Evolutionary conservation across 92 coral and sea anemone genomes (phyloP), one percentile per base, ranked within the genome.

Genomic region (Actinernus sp.): DNA sequence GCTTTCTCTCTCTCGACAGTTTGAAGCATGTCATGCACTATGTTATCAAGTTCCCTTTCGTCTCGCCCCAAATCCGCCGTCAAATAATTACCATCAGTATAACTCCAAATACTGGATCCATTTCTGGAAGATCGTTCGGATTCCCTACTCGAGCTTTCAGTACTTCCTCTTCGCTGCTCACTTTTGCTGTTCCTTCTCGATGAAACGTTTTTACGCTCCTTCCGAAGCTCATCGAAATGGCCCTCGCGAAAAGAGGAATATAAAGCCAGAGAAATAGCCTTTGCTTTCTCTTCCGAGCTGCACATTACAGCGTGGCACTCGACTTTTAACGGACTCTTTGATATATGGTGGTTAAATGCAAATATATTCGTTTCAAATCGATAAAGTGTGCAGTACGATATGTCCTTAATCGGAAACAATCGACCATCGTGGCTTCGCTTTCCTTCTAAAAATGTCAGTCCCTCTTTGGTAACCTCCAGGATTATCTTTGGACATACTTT

Each of bases 301-400:
- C 98, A 94, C 48, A 75, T 60, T 2, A 94, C 90, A 12, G 96
- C 98, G 28, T 91, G 96, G 24, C 98, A 94, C 55, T 94, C 98
- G 37, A 91, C 90, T 63, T 78, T 74, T 20, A 79, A 54, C 1
- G 98, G 92, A n/a, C n/a, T n/a, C n/a, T n/a, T n/a, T 22, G 90
- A 73, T 45, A 84, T 65, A 51, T 94, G 98, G 56, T 94, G 98
- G 76, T 94, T 94, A 63, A 94, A 94, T 8, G 97, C 98, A 55
- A 94, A 88, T 50, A 94, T 76, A 23, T 77, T 71, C 14, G 82
- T 46, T 31, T 87, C 83, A 24, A 73, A 65, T 38, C 88, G 89
- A 62, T 73, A 72, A 63, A 87, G 68, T 34, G 85, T 78, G 21
- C 94, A 88, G 54, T 90, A 94, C 9, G 98, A 94, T 10, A 94